A percentile compares a stretch with the other conserved stretches of the same genome.
phyloP scores from a whole-genome alignment of 2,797 vertebrate species.

The Tinamus major region DNA sequence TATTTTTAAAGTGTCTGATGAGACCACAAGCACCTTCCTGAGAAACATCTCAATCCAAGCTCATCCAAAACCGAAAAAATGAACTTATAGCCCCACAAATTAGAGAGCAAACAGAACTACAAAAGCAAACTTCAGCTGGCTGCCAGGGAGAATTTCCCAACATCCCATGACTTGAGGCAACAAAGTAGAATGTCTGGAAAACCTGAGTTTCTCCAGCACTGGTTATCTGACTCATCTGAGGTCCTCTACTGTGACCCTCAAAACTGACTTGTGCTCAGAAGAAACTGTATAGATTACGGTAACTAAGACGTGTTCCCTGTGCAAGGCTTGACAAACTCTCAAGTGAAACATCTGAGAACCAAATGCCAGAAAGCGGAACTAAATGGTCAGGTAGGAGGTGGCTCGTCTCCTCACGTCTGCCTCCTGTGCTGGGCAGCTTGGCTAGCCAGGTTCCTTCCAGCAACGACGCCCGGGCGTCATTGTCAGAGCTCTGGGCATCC shows the following conservation, averaged over 20 bases:
- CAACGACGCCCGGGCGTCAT: fast-evolving
- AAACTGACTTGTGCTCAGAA: too few species aligned
- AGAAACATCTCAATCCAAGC: not conserved
- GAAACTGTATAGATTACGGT: not conserved
- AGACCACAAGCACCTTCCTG: not conserved
- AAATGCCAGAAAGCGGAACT: not conserved
- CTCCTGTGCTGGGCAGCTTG: not conserved
- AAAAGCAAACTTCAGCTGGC: fast-evolving
- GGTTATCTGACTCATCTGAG: fast-evolving
- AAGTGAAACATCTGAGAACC: fast-evolving
- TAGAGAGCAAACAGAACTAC: fast-evolving
- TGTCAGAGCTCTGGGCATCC: too few species aligned
- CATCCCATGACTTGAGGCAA: fast-evolving
- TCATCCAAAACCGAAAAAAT: not conserved
- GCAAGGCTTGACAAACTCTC: too few species aligned
- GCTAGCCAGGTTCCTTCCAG: not conserved
- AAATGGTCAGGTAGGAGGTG: not conserved
- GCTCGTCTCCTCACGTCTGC: not conserved
- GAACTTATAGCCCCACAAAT: not conserved
- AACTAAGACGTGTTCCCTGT: fast-evolving
- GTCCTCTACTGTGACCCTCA: fast-evolving
- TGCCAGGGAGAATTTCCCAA: not conserved
- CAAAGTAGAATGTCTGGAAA: fast-evolving
- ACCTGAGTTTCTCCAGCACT: not conserved
- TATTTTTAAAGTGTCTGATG: not conserved